Conservation (phyloP, 2,797 vertebrate genomes). For the Cottoperca gobio region DNA sequence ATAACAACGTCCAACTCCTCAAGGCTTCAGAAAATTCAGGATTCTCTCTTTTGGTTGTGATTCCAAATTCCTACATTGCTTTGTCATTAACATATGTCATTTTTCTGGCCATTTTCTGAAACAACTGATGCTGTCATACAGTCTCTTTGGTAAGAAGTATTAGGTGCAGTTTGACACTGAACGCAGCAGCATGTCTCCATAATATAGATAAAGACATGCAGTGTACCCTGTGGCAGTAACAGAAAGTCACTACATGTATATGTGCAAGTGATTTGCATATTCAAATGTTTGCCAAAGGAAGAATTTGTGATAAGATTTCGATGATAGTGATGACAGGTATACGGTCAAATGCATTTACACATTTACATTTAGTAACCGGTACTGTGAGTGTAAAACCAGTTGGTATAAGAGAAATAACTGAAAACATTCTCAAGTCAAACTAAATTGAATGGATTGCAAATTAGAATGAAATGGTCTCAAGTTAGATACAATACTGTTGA, state of each 20-base stretch:
- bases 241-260: conserved; percentile 5
- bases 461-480: background rate
- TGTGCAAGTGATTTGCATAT: conserved; percentile 48
- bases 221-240: background rate
- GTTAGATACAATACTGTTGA: background rate
- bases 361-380: conserved; percentile 22
- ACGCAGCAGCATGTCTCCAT: background rate
- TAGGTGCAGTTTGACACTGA: background rate
- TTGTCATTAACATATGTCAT: too few species aligned
- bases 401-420: conserved; percentile 12
- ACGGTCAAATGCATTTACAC: conserved; percentile 17
- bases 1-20: background rate
- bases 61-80: too few species aligned
- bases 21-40: too few species aligned
- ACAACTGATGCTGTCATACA: background rate
- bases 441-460: background rate
- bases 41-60: conserved; percentile 25
- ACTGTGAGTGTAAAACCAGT: conserved; percentile 25
- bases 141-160: background rate
- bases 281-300: conserved; percentile 30
- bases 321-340: background rate
- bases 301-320: conserved; percentile 22
- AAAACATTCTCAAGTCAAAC: background rate
- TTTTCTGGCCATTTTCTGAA: background rate
- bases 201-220: background rate